Conservation (phyloP, 2,888 invertebrate genomes). For the Empis stercorea region DNA sequence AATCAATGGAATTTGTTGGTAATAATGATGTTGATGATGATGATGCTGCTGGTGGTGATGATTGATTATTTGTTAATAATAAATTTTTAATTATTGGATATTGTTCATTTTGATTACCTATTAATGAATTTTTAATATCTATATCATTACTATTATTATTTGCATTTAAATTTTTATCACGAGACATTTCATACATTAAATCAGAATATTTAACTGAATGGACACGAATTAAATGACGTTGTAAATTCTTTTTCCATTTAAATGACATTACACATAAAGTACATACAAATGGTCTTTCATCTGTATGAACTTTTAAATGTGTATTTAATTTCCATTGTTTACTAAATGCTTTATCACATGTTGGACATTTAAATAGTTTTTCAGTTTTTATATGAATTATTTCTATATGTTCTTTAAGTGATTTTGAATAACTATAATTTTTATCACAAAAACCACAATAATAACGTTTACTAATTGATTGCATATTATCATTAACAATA, state of each 20-base stretch:
- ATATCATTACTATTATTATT: too few species aligned
- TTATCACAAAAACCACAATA: background rate
- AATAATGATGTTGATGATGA: too few species aligned
- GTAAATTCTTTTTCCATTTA: constrained; percentile 1
- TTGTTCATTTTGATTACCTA: too few species aligned
- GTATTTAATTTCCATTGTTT: constrained; percentile 2
- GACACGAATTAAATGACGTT: background rate
- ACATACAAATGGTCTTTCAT: constrained; percentile 1
- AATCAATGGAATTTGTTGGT: too few species aligned
- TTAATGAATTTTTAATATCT: too few species aligned
- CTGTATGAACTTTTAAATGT: background rate
- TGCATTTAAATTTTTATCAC: background rate
- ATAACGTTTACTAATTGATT: background rate
- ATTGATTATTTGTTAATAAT: too few species aligned
- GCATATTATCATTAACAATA: background rate
- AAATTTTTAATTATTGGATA: too few species aligned
- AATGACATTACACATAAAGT: background rate
- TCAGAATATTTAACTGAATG: background rate
- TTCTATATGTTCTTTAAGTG: background rate
- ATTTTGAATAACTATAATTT: background rate
- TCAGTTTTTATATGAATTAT: background rate
- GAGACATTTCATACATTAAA: background rate
- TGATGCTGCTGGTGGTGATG: too few species aligned
- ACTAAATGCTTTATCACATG: background rate
- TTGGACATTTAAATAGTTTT: background rate